Evolutionary conservation across 2,113 vertebrate genomes (phyloP), one percentile per base, ranked within the genome.

Genomic region (Arizona elegans): DNA sequence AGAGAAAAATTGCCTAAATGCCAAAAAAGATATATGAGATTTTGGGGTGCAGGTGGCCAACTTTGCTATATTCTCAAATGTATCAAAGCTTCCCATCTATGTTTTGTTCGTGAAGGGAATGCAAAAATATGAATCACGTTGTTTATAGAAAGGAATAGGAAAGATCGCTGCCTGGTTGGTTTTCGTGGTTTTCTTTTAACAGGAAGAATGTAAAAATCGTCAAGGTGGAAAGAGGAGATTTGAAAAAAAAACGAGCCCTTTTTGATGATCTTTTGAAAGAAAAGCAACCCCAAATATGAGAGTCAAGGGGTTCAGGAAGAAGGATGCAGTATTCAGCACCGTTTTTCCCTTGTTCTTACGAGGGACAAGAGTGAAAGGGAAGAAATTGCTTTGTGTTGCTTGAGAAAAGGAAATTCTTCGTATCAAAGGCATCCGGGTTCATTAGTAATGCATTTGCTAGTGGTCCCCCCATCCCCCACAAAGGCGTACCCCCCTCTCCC

Each of bases 371-470:
- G 11, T 23, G 55, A 93, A 86, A 96, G 62, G 90, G 91, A 93
- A 65, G 23, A 90, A 86, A 87, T 91, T 87, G 88, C 86, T 90
- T 95, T 62, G 65, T 19, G 50, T 0, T 59, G 1, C 52, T 91
- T 2, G 85, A 91, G 54, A 86, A 93, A 94, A 90, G 33, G 92
- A 89, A 52, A 90, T 89, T 91, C 94, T 92, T 94, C 59, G 19
- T 95, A 96, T 95, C 97, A 96, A 97, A 97, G 97, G 93, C 56
- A 8, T 0, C 0, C 54, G 91, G 3, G 24, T 97, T 93, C 97
- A 96, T 97, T 97, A 97, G 97, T 96, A 94, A 97, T 95, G 59
- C 92, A 21, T 93, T 96, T 87, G 90, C 96, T 95, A 92, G 93
- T 95, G 43, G 43, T 50, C 47, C 96, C 85, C 93, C 0, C 53